Percentiles rank a stretch among this genome's conserved stretches.
Conservation (phyloP, 2,888 invertebrate species). For the Agrotis exclamationis region DNA sequence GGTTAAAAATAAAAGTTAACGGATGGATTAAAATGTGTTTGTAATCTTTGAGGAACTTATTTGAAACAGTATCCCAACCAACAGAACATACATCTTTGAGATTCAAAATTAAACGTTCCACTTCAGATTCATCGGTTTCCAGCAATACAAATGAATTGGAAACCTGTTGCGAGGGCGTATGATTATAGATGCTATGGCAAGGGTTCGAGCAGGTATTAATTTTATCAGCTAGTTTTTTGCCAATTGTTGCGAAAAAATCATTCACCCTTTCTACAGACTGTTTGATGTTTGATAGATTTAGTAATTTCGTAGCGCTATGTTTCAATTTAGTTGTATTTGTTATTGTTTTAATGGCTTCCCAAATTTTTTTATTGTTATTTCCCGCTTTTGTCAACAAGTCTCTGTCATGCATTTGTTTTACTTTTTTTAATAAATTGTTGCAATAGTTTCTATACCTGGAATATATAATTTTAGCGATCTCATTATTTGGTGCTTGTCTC, state of each 20-base stretch:
- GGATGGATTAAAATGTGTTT: no score
- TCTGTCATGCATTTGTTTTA: neutral
- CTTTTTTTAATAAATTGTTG: constrained; percentile 1
- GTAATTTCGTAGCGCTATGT: neutral
- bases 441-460: constrained; percentile 1
- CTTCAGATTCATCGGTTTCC: constrained; percentile 1
- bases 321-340: neutral
- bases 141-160: neutral
- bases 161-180: neutral
- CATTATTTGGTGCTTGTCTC: constrained; percentile 1
- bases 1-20: no score
- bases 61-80: neutral
- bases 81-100: neutral
- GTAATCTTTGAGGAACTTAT: no score
- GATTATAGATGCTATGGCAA: no score
- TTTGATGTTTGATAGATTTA: neutral
- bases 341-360: constrained; percentile 1
- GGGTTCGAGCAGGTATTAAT: no score
- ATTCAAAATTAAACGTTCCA: neutral
- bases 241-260: no score
- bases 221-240: no score
- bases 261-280: no score
- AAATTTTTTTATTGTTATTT: constrained; percentile 1
- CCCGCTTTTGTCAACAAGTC: neutral
- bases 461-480: neutral